Evolutionary conservation across 1,140 invertebrate species (phyloP).

Genomic region (Oryzaephilus surinamensis): DNA sequence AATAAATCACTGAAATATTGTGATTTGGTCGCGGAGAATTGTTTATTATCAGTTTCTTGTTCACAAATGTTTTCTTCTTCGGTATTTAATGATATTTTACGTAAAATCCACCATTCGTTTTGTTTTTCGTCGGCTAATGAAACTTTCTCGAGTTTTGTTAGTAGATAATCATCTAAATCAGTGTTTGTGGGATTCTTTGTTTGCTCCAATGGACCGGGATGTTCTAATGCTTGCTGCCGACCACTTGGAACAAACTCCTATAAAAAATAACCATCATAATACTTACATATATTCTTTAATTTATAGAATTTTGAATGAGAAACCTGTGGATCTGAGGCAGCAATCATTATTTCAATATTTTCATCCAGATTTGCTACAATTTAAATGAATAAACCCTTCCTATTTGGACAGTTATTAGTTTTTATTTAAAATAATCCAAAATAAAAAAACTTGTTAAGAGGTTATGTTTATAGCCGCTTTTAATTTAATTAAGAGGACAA

Average conservation of each 20-base stretch:
- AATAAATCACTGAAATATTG: constrained; percentile 11
- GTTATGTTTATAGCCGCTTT: no score
- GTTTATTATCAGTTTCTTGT: not conserved
- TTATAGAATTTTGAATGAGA: constrained; percentile 14
- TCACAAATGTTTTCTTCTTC: constrained; percentile 1
- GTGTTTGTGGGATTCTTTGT: constrained; percentile 36
- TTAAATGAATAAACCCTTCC: constrained; percentile 12
- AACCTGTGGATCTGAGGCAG: constrained; percentile 72
- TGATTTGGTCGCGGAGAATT: constrained; percentile 2
- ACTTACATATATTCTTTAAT: not conserved
- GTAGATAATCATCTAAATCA: constrained; percentile 43
- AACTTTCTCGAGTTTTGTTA: constrained; percentile 62
- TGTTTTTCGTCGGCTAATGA: constrained; percentile 51
- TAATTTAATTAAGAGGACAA: no score
- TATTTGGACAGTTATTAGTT: no score
- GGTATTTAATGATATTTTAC: constrained; percentile 38
- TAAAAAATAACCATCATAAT: constrained; percentile 7
- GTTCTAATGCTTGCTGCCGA: constrained; percentile 62
- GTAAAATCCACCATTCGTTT: constrained; percentile 59
- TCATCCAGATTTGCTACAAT: constrained; percentile 61
- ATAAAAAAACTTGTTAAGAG: no score
- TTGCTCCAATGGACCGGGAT: constrained; percentile 68
- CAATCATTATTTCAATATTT: constrained; percentile 62
- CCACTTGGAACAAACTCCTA: constrained; percentile 85
- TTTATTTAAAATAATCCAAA: no score